Evolutionary conservation across 2,113 vertebrate genomes (phyloP).

Genomic region (Lipotes vexillifer): DNA sequence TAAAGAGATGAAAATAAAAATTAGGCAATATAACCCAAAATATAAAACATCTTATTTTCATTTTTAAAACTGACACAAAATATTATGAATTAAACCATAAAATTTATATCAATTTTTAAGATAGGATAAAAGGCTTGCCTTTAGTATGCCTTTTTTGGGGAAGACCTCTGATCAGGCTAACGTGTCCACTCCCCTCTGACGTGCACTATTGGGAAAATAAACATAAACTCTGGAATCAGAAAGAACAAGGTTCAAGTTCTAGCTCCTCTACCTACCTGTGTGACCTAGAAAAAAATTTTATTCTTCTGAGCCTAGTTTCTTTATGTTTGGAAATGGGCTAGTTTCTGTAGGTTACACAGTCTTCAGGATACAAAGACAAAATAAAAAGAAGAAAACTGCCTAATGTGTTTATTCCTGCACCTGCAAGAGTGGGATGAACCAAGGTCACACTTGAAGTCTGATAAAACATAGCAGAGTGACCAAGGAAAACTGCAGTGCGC

Average conservation of each 20-base stretch:
- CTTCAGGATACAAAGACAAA: not conserved
- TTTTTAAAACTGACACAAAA: not conserved
- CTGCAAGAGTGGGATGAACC: not conserved
- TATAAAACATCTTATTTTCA: not conserved
- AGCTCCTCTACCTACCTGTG: not conserved
- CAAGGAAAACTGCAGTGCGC: not conserved
- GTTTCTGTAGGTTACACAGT: not conserved
- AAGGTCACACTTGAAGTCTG: not conserved
- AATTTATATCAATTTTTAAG: not conserved
- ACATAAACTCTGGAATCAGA: not conserved
- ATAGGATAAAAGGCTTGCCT: not conserved
- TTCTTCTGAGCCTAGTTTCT: not conserved
- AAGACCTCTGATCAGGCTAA: not conserved
- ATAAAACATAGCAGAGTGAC: not conserved
- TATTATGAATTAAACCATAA: not conserved
- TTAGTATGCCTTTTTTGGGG: not conserved
- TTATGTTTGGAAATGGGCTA: not conserved
- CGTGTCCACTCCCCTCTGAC: rapidly evolving
- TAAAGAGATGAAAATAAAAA: not conserved
- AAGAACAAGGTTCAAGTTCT: not conserved
- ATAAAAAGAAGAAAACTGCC: not conserved
- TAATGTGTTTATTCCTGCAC: not conserved
- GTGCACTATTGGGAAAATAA: not conserved
- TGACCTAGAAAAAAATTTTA: not conserved
- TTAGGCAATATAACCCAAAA: not conserved